Base-by-base conservation (phyloP, 2,888 invertebrate species). In the Cyclophora albipunctata region DNA sequence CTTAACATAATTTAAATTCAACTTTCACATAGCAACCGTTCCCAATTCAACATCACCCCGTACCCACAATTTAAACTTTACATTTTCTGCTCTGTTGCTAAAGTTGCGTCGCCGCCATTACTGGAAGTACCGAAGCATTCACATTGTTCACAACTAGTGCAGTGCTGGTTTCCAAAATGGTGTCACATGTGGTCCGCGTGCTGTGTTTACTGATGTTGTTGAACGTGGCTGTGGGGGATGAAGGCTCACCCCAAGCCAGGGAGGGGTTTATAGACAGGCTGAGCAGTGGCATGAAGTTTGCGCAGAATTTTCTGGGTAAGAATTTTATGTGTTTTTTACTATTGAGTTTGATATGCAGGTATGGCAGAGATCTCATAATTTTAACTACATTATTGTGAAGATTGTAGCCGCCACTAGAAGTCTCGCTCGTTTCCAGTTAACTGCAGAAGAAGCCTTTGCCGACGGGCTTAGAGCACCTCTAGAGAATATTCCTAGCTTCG, bases 261-360 rank as follows among this genome's bases (percentile, higher is more conserved):
- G 80, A 84, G 45, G 78, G 79, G 35, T 67, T 87, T 42, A 78
- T 86, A 49, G 77, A 86, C 57, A 73, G 70, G 57, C 61, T 88
- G 42, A 84, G 66, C 50, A 77, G 58, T 58, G 88, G 88, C 47
- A 82, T 87, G 78, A 84, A 87, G 64, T 75, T 85, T 52, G 87
- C 87, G 2, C 73, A 78, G 48, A 78, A 85, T 67, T 77, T 86
- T 63, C 74, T 87, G 20, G 86, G 88, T 88, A 67, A 69, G 81
- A 73, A 45, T 45, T 44, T 33, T 47, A 34, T 44, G 46, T 4
- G 7, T n/a, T 42, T 7, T 41, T 34, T n/a, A n/a, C n/a, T n/a
- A 34, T 34, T 1, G 42, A 2, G 42, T 20, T 20, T 20, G 1
- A 20, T 20, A 20, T 20, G 20, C 1, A 20, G 20, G 20, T 20